phyloP scores from a whole-genome alignment of 2,113 vertebrate species.

The Cisticola juncidis region DNA sequence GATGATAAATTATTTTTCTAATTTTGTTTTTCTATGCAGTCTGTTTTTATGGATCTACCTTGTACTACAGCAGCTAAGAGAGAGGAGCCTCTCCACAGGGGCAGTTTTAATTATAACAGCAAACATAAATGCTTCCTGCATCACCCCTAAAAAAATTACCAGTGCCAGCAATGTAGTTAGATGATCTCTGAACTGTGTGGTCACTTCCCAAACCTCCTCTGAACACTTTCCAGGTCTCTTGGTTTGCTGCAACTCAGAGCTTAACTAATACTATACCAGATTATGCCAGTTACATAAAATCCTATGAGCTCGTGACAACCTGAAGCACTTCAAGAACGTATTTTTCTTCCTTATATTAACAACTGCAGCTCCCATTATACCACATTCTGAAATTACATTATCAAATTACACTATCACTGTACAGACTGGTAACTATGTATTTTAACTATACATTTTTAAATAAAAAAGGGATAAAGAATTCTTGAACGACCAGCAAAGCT shows the following conservation, averaged over 20 bases:
- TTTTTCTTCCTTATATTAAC: background rate
- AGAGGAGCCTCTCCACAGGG: background rate
- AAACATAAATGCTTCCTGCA: background rate
- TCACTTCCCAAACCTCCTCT: background rate
- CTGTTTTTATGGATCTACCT: background rate
- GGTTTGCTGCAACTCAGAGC: background rate
- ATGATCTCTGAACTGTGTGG: background rate
- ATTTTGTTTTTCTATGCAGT: background rate
- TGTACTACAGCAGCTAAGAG: background rate
- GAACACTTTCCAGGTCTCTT: background rate
- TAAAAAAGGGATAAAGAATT: background rate
- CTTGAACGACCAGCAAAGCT: background rate
- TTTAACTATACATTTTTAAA: background rate
- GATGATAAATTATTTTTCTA: background rate
- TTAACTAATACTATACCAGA: background rate
- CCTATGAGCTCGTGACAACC: background rate
- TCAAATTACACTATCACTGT: background rate
- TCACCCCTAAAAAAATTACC: background rate
- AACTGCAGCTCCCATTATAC: background rate
- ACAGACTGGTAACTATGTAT: background rate
- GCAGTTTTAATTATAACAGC: background rate
- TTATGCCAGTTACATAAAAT: background rate
- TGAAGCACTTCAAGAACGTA: background rate
- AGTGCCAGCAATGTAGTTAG: background rate
- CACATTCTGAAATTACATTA: background rate